Evolutionary conservation across 23 tunicate species (phyloP), one percentile per base, ranked within the genome.

Genomic region (Clavelina lepadiformis): DNA sequence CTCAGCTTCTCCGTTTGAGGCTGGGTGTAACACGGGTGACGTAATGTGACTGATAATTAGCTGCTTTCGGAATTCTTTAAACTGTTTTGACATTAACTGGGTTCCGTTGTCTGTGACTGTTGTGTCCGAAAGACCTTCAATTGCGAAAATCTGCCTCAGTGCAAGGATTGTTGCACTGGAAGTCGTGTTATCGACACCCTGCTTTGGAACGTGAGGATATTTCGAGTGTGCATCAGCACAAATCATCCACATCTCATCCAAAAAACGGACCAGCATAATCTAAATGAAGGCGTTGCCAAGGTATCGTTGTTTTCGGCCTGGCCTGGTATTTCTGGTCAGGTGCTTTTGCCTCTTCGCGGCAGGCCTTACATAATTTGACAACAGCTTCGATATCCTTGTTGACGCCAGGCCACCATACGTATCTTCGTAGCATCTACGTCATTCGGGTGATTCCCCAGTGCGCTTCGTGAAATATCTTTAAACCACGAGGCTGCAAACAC

Each of bases 251-350:
- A 65, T 65, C 23, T 41, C 41, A 4, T 28, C 71, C 34, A 41
- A 19, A n/a, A 65, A 65, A 65, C 28, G 58, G 71, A 18, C 71
- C 59, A 5, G 71, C 59, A 41, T 11, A 65, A n/a, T 65, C 71
- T 22, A 65, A 41, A 22, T 65, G 62, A 65, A 65, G n/a, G 20
- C 71, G 19, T 65, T 65, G 61, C 41, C 28, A 65, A 6, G 71
- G 62, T 6, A 6, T 13, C 13, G 20, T n/a, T 5, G 68, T 63
- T 35, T 56, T 18, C 30, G 76, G 65, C 76, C 76, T 55, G 3
- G 46, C 46, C 33, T 18, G 64, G 28, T 70, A 70, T 6, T 57
- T 33, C 25, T 56, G 7, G 21, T 35, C 68, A 3, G 68, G 50
- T 35, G 68, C 68, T 36, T 63, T 63, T 15, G 68, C 49, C 23